Conservation (phyloP, 1,140 invertebrate genomes). For the Papilio dardanus region DNA sequence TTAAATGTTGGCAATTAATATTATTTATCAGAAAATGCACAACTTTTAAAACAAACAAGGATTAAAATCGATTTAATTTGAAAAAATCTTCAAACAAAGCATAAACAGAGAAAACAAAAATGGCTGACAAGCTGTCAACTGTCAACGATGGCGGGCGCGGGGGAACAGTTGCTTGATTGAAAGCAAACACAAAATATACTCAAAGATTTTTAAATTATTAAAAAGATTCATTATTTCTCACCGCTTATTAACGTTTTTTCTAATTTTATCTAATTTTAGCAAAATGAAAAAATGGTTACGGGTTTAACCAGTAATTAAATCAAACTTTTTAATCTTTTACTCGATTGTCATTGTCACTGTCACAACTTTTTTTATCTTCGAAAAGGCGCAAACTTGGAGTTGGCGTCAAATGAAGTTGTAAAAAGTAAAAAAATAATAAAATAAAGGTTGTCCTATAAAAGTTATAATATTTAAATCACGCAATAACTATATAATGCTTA, state of each 20-base stretch:
- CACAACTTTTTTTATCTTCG: neutral
- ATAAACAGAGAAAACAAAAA: slow-evolving; percentile 45
- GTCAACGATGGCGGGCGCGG: too few relatives aligned
- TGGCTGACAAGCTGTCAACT: slow-evolving; percentile 39
- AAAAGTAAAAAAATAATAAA: neutral
- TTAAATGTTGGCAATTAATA: slow-evolving; percentile 34
- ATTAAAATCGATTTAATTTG: slow-evolving; percentile 32
- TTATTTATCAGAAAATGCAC: slow-evolving; percentile 2
- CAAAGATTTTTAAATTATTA: neutral
- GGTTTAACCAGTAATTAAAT: too few relatives aligned
- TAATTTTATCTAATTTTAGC: too few relatives aligned
- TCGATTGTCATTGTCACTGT: neutral
- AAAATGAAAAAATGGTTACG: too few relatives aligned
- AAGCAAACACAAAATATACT: neutral
- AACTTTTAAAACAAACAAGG: neutral
- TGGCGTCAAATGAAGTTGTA: neutral
- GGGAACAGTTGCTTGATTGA: too few relatives aligned
- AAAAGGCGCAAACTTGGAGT: neutral
- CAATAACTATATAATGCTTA: neutral
- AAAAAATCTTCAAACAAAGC: slow-evolving; percentile 17
- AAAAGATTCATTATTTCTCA: neutral
- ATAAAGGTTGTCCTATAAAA: neutral
- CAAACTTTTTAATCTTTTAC: neutral
- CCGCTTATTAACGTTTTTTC: too few relatives aligned
- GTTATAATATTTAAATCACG: neutral